phyloP scores from a whole-genome alignment of 1,140 invertebrate species.

The Triops longicaudatus region DNA sequence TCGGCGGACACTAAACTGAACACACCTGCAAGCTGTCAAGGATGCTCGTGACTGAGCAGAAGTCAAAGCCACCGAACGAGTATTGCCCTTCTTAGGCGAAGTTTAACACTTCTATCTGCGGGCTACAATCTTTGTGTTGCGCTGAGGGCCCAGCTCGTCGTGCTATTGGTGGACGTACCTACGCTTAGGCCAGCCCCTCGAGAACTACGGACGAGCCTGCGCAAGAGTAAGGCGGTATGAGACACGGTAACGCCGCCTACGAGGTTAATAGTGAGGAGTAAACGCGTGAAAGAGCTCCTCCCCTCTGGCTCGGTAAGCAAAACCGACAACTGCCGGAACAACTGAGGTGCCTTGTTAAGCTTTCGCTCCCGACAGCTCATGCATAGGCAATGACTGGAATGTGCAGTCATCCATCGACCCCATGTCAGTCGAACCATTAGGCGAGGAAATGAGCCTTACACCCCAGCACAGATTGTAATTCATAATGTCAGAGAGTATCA shows the following conservation, averaged over 20 bases:
- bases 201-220: no score
- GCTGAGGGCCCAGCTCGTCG: background rate
- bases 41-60: slow-evolving; percentile 10
- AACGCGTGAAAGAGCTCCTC: background rate
- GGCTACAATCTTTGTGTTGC: background rate
- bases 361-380: slow-evolving; percentile 10
- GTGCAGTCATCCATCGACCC: slow-evolving; percentile 13
- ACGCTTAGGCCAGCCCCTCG: background rate
- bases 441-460: slow-evolving; percentile 14
- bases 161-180: background rate
- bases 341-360: slow-evolving; percentile 6
- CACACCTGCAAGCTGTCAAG: slow-evolving; percentile 14
- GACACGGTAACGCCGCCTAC: no score
- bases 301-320: background rate
- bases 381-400: slow-evolving; percentile 15
- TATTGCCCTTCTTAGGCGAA: background rate
- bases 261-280: background rate
- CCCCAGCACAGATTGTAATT: slow-evolving; percentile 14
- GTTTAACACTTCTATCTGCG: background rate
- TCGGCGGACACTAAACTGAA: background rate
- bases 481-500: slow-evolving; percentile 15
- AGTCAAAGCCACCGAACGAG: slow-evolving; percentile 6
- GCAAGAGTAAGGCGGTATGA: no score
- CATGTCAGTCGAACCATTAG: slow-evolving; percentile 11
- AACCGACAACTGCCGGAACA: background rate